Base-by-base conservation (phyloP, 2,888 invertebrate genomes). In the Drepana falcataria region DNA sequence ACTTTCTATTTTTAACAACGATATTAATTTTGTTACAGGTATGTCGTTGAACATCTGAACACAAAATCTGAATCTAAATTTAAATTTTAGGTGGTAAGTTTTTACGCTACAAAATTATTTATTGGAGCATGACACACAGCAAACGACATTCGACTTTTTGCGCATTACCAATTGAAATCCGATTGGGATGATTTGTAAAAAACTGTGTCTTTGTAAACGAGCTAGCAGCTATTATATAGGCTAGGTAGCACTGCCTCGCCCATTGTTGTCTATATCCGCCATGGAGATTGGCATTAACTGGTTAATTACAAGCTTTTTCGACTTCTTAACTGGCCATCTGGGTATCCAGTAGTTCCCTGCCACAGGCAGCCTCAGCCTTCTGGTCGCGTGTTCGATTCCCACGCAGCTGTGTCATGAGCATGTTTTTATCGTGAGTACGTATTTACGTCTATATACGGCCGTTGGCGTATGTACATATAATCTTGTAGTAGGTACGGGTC, bases 21-120 rank as follows among this genome's bases (percentile, higher is more conserved):
- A 33, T 41, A 33, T 53, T 53, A 55, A 58, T 61, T 61, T 73
- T 72, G 70, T 75, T 74, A 60, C 74, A 74, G 74, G 74, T 74
- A 55, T 70, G 66, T 65, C 65, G 53, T 52, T 52, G 65, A 64
- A 70, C 59, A 57, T 53, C 49, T 53, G n/a, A n/a, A n/a, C n/a
- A n/a, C n/a, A n/a, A 55, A 47, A 56, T 54, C 47, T 61, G 59
- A 61, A 58, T 53, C 34, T 34, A 41, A 21, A 51, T 40, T 35
- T 33, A 40, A 33, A n/a, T 21, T 9, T 49, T 40, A 40, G 21
- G 40, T 55, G 55, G 68, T 72, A 55, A 66, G 71, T 73, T 69
- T 64, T 63, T 55, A 52, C 34, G 53, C 56, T 51, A 59, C 59
- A 57, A 63, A 56, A 53, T 52, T 54, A 56, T 55, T 60, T 63